Base-by-base conservation (phyloP, 1,140 invertebrate species). In the Drosophila aff. region DNA sequence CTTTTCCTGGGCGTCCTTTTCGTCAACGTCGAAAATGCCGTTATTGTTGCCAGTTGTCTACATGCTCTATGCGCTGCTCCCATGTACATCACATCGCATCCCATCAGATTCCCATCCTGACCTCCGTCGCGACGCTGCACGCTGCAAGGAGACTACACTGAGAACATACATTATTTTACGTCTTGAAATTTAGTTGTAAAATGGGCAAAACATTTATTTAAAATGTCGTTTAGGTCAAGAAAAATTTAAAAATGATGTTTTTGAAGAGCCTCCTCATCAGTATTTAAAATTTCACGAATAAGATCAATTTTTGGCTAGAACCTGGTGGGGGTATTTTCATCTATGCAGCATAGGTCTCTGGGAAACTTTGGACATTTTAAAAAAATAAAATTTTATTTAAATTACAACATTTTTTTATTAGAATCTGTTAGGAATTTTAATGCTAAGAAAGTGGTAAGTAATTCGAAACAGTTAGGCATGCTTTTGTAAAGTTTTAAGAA, bases 1-100 rank as follows among this genome's bases (percentile, higher is more conserved):
- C 61, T 50, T 67, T 66, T 49, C 47, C 63, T 49, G 75, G 75
- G 69, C 85, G 78, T 90, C 84, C 84, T 89, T 89, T 89, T 81
- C 85, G 85, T 89, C 85, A 90, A 79, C 81, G 84, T 84, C 84
- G 84, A 87, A 87, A 89, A 87, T 87, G 85, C 84, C 84, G 84
- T 89, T 87, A 87, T 87, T 87, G 84, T 87, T 89, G 71, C 84
- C 81, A 89, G 84, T 87, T 87, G 84, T 84, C 84, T 89, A 87
- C 77, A 80, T 65, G 76, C 76, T 78, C 76, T 68, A 78, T 79
- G 76, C 75, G 47, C 75, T 71, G 76, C 75, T 78, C 75, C 63
- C 46, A 66, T 76, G 63, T 76, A 76, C 47, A 59, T 50, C 75
- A 47, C 75, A 69, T 60, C 31, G 50, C 55, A 38, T 52, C 71